Conservation (phyloP, 1,140 invertebrate species). For the Hormaphis cornu region DNA sequence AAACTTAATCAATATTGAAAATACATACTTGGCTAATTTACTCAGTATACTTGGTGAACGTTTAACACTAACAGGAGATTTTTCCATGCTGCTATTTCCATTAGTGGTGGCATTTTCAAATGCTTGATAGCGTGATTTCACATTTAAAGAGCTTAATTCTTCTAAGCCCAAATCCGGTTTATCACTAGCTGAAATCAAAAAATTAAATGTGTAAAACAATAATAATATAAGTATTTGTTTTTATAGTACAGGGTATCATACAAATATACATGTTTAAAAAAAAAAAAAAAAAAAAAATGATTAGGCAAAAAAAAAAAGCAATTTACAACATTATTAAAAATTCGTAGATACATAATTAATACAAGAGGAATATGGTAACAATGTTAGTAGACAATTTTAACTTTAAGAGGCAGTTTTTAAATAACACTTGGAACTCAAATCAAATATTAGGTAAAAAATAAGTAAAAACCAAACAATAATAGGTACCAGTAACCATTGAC, state of each 20-base stretch:
- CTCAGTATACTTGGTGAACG: constrained; percentile 66
- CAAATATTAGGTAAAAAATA: not conserved
- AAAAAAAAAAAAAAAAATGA: not conserved
- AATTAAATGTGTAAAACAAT: constrained; percentile 32
- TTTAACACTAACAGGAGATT: constrained; percentile 55
- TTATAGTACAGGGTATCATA: not conserved
- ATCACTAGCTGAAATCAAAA: constrained; percentile 59
- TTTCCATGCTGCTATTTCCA: constrained; percentile 48
- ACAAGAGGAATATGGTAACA: not conserved
- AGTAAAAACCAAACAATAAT: constrained; percentile 3
- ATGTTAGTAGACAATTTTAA: not conserved
- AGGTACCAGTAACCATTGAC: constrained; percentile 3
- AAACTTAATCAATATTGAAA: not conserved
- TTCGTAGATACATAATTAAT: not conserved
- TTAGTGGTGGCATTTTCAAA: constrained; percentile 56
- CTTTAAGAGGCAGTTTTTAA: not conserved
- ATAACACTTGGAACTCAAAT: no score
- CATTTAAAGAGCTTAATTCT: constrained; percentile 69
- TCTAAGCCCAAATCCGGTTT: constrained; percentile 80
- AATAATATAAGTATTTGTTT: not conserved
- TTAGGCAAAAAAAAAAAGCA: not conserved
- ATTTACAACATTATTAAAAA: not conserved
- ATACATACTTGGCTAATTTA: constrained; percentile 65
- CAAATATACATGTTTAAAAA: not conserved
- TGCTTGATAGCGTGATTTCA: constrained; percentile 76